A percentile compares a stretch with the other conserved stretches of the same genome.
phyloP scores from a whole-genome alignment of 2,888 invertebrate genomes.

The Xanthia icteritia region DNA sequence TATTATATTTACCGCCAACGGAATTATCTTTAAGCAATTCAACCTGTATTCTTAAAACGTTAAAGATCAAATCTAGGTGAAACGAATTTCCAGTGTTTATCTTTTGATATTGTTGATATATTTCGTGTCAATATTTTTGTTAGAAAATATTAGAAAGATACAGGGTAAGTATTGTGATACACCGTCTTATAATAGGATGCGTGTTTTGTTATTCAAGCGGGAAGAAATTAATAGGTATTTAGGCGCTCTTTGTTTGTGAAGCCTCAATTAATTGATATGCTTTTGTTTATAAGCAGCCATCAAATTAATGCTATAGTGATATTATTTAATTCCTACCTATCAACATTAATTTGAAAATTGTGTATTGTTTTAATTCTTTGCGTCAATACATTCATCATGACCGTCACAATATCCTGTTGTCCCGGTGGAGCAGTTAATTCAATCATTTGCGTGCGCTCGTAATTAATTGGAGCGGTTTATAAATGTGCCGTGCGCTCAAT shows the following conservation, averaged over 20 bases:
- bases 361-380: constrained; percentile 43
- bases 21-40: constrained; percentile 4
- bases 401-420: constrained; percentile 50
- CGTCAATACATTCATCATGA: constrained; percentile 47
- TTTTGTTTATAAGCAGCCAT: background rate
- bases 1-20: constrained; percentile 50
- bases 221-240: background rate
- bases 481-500: constrained; percentile 49
- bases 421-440: constrained; percentile 56
- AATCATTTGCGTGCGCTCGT: constrained; percentile 54
- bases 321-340: background rate
- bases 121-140: constrained; percentile 57
- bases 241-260: background rate
- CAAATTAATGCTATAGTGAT: background rate
- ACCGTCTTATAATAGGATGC: background rate
- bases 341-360: constrained; percentile 9
- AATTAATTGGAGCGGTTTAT: constrained; percentile 52
- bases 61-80: constrained; percentile 36
- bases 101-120: constrained; percentile 47
- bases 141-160: constrained; percentile 49
- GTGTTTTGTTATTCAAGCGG: background rate
- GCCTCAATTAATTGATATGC: background rate
- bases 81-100: background rate
- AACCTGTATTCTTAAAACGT: constrained; percentile 13
- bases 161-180: constrained; percentile 22